Conservation (phyloP, 2,113 vertebrate genomes). For the Phasianus colchicus region DNA sequence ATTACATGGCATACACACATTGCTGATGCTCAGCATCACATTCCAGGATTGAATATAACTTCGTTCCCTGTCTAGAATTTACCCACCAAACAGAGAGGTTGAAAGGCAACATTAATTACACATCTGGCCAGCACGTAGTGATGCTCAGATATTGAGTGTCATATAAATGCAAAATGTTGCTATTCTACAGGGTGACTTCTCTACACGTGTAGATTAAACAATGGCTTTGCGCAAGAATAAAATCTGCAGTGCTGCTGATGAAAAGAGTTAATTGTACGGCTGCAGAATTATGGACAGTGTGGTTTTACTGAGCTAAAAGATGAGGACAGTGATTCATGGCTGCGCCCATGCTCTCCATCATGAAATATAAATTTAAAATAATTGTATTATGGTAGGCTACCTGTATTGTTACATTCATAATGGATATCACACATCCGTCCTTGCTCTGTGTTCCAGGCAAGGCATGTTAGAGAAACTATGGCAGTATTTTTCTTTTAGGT, state of each 20-base stretch:
- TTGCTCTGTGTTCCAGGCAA: slow-evolving; percentile 55
- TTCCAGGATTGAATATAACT: slow-evolving; percentile 25
- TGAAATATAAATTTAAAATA: slow-evolving; percentile 70
- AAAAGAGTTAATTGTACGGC: slow-evolving; percentile 61
- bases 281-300: slow-evolving; percentile 30
- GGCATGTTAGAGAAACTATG: slow-evolving; percentile 71
- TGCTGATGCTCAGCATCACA: slow-evolving; percentile 8
- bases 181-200: slow-evolving; percentile 32
- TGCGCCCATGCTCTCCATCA: slow-evolving; percentile 43
- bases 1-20: neutral
- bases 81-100: slow-evolving; percentile 46
- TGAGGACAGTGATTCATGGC: slow-evolving; percentile 49
- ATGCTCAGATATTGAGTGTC: slow-evolving; percentile 22
- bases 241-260: slow-evolving; percentile 47
- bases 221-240: slow-evolving; percentile 23
- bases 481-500: slow-evolving; percentile 86
- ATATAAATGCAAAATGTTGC: slow-evolving; percentile 59
- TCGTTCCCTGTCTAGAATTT: slow-evolving; percentile 47
- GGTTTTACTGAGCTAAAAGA: slow-evolving; percentile 62
- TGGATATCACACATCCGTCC: slow-evolving; percentile 68
- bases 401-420: slow-evolving; percentile 74
- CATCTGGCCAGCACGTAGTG: neutral
- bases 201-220: slow-evolving; percentile 44
- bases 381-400: slow-evolving; percentile 62
- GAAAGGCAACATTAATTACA: slow-evolving; percentile 63